Evolutionary conservation across 2,797 vertebrate species (phyloP).

Genomic region (Acanthiza pusilla): DNA sequence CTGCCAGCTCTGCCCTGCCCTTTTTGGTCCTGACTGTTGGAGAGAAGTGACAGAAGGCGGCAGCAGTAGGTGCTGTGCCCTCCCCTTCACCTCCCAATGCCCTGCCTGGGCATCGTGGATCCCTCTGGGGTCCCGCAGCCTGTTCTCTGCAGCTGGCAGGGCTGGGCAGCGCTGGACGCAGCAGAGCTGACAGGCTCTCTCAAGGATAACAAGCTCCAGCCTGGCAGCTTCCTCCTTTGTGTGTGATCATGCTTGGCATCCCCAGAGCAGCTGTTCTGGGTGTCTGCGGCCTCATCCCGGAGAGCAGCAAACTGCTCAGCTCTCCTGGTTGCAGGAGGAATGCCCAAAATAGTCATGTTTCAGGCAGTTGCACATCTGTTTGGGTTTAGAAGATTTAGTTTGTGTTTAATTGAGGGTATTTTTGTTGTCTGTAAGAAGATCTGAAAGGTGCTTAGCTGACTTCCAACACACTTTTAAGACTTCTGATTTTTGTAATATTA

Average conservation of each 20-base stretch:
- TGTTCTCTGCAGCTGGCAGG: background rate
- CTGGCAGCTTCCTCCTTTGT: background rate
- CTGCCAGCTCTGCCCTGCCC: background rate
- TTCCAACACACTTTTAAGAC: background rate
- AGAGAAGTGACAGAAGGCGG: background rate
- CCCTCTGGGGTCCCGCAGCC: background rate
- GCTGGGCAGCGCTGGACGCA: background rate
- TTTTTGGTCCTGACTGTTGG: background rate
- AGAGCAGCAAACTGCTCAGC: background rate
- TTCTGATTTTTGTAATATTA: background rate
- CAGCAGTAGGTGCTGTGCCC: background rate
- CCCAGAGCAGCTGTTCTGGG: background rate
- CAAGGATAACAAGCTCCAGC: background rate
- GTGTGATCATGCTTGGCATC: slow-evolving; percentile 14
- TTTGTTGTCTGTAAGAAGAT: slow-evolving; percentile 14
- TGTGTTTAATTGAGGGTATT: slow-evolving; percentile 6
- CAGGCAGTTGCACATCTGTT: slow-evolving; percentile 2
- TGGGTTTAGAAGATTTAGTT: slow-evolving; percentile 8
- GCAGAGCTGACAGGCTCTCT: background rate
- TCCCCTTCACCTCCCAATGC: background rate
- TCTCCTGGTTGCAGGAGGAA: background rate
- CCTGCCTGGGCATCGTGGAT: background rate
- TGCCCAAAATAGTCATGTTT: background rate
- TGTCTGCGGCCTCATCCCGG: background rate
- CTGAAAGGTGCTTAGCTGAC: background rate